Base-by-base conservation (phyloP, 1,140 invertebrate genomes). In the Penaeus chinensis region DNA sequence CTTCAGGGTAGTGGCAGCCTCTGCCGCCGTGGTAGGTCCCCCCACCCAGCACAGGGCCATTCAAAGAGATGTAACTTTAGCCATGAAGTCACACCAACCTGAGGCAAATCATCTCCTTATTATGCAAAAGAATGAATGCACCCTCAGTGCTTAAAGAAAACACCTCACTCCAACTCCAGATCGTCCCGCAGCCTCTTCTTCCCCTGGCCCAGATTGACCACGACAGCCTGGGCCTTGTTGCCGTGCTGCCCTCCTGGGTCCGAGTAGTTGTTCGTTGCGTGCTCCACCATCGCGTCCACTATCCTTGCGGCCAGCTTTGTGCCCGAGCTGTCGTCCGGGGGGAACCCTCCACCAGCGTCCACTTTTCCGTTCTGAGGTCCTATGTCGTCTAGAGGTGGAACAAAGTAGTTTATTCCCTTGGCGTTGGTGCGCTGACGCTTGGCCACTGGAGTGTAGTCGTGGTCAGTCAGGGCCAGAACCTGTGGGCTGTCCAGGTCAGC, bases 141-240 rank as follows among this genome's bases (percentile, higher is more conserved):
- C 82, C 82, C 80, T 20, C 62, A 32, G 22, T 22, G 63, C 54
- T 65, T 18, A 78, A 19, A 78, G 60, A 83, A 32, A 54, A 54
- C 54, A 66, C 47, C 63, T 89, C 89, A 89, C 82, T 89, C 89
- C 42, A 89, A 60, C 32, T 89, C 89, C 47, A 89, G 63, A 65
- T 89, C 89, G 79, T 89, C 89, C n/a, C 89, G 79, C 66, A 89
- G 81, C 74, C 89, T 85, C 61, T 89, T 89, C 66, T 80, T 84
- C 60, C 83, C 77, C 13, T 87, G 76, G 19, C 83, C 85, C 19
- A 89, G 82, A 13, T 87, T 85, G 19, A 89, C 85, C 8, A 85
- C 88, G 47, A 84, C 89, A 78, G 83, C 66, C 20, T 87, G 74
- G 22, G 81, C 37, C 22, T 66, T 54, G 22, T 76, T 77, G 71